Conservation (phyloP, 2,888 invertebrate species). For the Cerceris ruficornis region DNA sequence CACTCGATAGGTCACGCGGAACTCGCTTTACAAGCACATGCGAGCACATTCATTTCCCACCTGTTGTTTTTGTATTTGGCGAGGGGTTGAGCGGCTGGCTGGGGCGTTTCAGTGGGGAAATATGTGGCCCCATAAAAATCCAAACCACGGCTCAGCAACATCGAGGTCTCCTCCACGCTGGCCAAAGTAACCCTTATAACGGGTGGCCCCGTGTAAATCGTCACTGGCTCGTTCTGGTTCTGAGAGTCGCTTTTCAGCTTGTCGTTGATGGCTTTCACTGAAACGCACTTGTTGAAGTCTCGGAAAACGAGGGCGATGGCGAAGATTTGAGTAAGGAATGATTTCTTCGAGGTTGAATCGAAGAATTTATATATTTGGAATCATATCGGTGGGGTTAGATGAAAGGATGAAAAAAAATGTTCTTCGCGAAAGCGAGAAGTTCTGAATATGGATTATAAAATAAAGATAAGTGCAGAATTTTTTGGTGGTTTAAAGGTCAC, state of each 20-base stretch:
- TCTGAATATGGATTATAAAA: too few relatives aligned
- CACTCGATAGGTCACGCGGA: conserved; percentile 27
- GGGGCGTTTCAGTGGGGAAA: conserved; percentile 91
- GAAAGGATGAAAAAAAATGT: too few relatives aligned
- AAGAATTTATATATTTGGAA: too few relatives aligned
- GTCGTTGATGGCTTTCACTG: conserved; percentile 79
- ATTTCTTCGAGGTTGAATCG: too few relatives aligned
- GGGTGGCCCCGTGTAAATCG: conserved; percentile 79
- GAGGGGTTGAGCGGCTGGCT: conserved; percentile 83
- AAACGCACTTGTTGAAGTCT: conserved; percentile 32
- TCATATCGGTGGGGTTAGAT: too few relatives aligned
- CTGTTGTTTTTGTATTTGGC: conserved; percentile 80
- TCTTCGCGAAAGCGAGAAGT: too few relatives aligned
- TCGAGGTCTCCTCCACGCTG: conserved; percentile 82
- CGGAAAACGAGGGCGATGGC: too few relatives aligned
- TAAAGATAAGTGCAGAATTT: too few relatives aligned
- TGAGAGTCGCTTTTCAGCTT: conserved; percentile 77
- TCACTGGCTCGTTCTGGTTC: conserved; percentile 79
- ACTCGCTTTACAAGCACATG: conserved; percentile 46
- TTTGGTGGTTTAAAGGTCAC: too few relatives aligned
- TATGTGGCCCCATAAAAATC: conserved; percentile 95
- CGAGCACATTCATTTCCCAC: conserved; percentile 66
- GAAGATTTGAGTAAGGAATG: too few relatives aligned
- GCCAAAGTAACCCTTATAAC: conserved; percentile 82
- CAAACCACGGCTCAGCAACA: conserved; percentile 90